Evolutionary conservation across 2,113 vertebrate species (phyloP), one percentile per base, ranked within the genome.

Genomic region (Callospermophilus lateralis): DNA sequence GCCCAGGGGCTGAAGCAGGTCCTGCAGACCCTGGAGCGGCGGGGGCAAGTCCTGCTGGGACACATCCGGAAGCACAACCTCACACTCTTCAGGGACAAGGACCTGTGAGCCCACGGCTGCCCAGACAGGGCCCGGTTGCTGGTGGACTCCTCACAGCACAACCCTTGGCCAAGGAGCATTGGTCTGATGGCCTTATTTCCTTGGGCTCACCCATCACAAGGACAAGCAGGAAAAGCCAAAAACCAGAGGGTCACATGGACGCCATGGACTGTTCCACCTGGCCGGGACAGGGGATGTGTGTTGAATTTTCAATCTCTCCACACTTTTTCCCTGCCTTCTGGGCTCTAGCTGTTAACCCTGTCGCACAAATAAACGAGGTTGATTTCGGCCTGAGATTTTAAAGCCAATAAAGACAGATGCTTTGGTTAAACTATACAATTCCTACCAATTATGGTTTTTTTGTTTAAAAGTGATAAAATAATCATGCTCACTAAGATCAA

Each of bases 1-100:
- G 88, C 94, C 0, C 51, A 79, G 1, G 99, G 99, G 11, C 98
- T 99, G 93, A 89, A 97, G 63, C 94, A 94, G 5, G 97, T 98
- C 67, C 98, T 99, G 45, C 97, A 1, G 68, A 98, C 98, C 6
- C 98, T 99, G 13, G 97, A 99, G 95, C 97, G 94, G 89, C 97
- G 99, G 97, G 99, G 98, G 12, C 98, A 81, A 24, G 72, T 98
- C 68, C 98, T 99, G 72, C 98, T 99, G 76, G 96, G 39, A 26
- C 98, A 99, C 98, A 99, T 99, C 94, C 97, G 83, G 58, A 98
- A 98, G 67, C 98, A 94, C 94, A 98, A 98, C 83, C 97, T 99
- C 78, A 97, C 94, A 0, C 96, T 99, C 53, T 98, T 98, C 1
- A 91, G 88, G 90, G 99, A 99, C 1, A 93, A 48, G 0, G 89